Base-by-base conservation (phyloP, 2,113 vertebrate genomes). In the Lagenorhynchus albirostris region DNA sequence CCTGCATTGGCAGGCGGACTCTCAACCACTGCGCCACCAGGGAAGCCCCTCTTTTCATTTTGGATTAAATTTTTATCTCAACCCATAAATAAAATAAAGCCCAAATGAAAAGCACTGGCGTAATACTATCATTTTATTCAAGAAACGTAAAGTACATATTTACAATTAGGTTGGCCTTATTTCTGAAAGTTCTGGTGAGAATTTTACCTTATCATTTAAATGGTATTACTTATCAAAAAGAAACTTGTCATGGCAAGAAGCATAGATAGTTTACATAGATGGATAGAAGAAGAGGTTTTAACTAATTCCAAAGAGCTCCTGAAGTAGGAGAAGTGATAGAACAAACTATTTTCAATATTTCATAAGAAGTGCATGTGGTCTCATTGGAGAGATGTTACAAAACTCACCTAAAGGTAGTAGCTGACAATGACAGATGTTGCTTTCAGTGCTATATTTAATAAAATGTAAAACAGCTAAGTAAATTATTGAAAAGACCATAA, bases 101-200 rank as follows among this genome's bases (percentile, higher is more conserved):
- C 68, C 55, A 94, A 94, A 86, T 71, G 14, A 95, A 97, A 63
- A 94, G 0, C 63, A 47, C 0, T 96, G 1, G 93, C 95, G 62
- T 86, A 85, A 94, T 93, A 26, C 11, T 98, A 88, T 18, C 1
- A 74, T 97, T 97, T 98, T 80, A 97, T 80, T 95, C 81, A 85
- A 97, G 44, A 91, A 12, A 71, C 94, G 26, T 36, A 10, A n/a
- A 95, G 6, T 63, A 44, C 20, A 82, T 81, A 60, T 82, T 96
- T 97, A 33, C 38, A 77, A 62, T 44, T 94, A 95, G 33, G 53
- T 33, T 10, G 50, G 23, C 71, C 83, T 73, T 81, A 41, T 25
- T 3, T 0, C 74, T 97, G n/a, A n/a, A 94, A 1, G 4, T 92
- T 93, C 92, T 47, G 47, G 82, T 96, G 63, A 97, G 82, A 62